Evolutionary conservation across 2,113 vertebrate species (phyloP).

Genomic region (Chaetops frenatus): DNA sequence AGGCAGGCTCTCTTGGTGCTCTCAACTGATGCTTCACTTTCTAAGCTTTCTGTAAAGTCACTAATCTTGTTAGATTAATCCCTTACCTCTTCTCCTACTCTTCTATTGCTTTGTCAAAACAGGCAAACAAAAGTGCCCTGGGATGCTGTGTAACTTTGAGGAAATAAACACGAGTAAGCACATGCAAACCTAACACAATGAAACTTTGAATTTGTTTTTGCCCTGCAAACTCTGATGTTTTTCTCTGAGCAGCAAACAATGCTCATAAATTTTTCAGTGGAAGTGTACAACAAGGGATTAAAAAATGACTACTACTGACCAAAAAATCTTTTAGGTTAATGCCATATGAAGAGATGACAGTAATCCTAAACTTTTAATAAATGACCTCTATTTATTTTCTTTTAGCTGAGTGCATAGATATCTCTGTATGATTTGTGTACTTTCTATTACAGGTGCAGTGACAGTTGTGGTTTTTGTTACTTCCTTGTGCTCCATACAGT

Average conservation of each 20-base stretch:
- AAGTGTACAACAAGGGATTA: not conserved
- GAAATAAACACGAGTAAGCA: not conserved
- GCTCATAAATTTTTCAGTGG: not conserved
- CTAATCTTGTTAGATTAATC: not conserved
- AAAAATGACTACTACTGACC: not conserved
- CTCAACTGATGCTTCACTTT: not conserved
- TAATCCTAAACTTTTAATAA: not conserved
- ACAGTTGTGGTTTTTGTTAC: not conserved
- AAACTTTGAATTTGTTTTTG: not conserved
- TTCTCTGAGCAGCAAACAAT: not conserved
- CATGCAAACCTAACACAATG: not conserved
- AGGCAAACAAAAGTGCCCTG: not conserved
- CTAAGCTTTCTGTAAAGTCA: not conserved
- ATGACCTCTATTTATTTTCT: not conserved
- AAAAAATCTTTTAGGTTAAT: not conserved
- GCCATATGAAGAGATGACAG: not conserved
- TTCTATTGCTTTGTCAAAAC: not conserved
- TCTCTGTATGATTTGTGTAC: not conserved
- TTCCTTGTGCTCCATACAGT: not conserved
- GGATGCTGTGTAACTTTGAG: not conserved
- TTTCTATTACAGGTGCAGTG: not conserved
- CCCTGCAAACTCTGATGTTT: not conserved
- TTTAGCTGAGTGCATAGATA: not conserved
- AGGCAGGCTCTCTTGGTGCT: not conserved
- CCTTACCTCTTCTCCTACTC: not conserved